A percentile compares a stretch with the other conserved stretches of the same genome.
Conservation (phyloP, 2,113 vertebrate genomes). For the Triplophysa rosa region DNA sequence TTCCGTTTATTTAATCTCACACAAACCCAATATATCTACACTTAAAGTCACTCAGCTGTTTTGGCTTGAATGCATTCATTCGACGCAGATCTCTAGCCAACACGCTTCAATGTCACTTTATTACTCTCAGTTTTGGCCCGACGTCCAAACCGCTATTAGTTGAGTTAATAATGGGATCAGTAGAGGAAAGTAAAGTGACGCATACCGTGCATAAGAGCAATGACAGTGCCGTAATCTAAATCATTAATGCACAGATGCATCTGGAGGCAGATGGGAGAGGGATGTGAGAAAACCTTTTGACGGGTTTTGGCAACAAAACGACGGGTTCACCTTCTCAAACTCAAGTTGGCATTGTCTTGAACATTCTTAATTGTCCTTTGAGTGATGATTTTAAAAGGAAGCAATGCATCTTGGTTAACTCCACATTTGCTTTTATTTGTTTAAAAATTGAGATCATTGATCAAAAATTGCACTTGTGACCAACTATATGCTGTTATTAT, state of each 20-base stretch:
- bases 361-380: too few relatives aligned
- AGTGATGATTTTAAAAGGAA: too few relatives aligned
- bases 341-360: not conserved
- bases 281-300: conserved; percentile 11
- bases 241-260: conserved; percentile 33
- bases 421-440: too few relatives aligned
- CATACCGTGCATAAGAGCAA: not conserved
- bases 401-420: too few relatives aligned
- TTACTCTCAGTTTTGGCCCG: not conserved
- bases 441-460: too few relatives aligned
- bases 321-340: not conserved
- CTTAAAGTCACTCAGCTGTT: too few relatives aligned
- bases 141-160: not conserved
- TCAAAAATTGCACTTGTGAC: too few relatives aligned
- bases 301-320: conserved; percentile 7
- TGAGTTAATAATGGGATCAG: conserved; percentile 8
- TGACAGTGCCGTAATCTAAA: not conserved
- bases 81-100: not conserved
- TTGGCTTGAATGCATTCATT: not conserved
- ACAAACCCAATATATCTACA: too few relatives aligned
- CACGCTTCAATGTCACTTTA: not conserved
- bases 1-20: too few relatives aligned
- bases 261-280: conserved; percentile 17
- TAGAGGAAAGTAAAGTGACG: conserved; percentile 4
- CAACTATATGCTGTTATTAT: not conserved